Percentiles rank a stretch among this genome's conserved stretches.
phyloP scores from a whole-genome alignment of 1,140 invertebrate species.

The Mactra quadrangularis region DNA sequence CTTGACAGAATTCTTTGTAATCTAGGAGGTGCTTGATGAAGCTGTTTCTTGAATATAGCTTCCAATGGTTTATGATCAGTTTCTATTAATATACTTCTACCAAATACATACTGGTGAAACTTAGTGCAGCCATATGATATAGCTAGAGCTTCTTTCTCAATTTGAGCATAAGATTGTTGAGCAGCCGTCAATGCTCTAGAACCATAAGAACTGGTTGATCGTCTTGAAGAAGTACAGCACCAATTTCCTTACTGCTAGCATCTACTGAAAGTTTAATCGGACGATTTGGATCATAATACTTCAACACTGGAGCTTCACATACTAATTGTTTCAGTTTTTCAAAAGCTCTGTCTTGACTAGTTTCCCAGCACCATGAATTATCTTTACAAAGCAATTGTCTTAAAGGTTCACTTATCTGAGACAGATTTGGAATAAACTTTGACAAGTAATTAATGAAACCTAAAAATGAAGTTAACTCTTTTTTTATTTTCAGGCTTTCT shows the following conservation, averaged over 20 bases:
- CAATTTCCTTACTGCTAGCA: constrained; percentile 80
- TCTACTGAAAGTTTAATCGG: constrained; percentile 73
- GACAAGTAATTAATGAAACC: neutral
- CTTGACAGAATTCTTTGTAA: constrained; percentile 74
- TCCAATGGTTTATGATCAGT: constrained; percentile 81
- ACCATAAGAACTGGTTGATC: constrained; percentile 80
- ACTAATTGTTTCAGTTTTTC: constrained; percentile 43
- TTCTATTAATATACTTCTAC: constrained; percentile 59
- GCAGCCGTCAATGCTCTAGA: constrained; percentile 81
- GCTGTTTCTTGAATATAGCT: constrained; percentile 67
- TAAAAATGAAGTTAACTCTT: neutral
- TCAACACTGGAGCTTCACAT: constrained; percentile 38
- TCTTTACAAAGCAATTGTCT: neutral
- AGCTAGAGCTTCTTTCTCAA: constrained; percentile 85
- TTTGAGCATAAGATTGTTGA: constrained; percentile 79
- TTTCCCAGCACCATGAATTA: neutral
- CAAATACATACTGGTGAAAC: constrained; percentile 82
- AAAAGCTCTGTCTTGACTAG: constrained; percentile 33
- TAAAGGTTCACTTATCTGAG: neutral
- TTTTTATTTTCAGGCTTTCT: constrained; percentile 70
- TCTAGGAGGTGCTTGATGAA: constrained; percentile 61
- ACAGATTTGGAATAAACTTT: neutral
- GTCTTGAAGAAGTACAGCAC: constrained; percentile 82
- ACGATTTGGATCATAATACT: constrained; percentile 52
- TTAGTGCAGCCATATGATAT: constrained; percentile 84